phyloP scores from a whole-genome alignment of 2,888 invertebrate genomes.

The Acanthacorydalis orientalis region DNA sequence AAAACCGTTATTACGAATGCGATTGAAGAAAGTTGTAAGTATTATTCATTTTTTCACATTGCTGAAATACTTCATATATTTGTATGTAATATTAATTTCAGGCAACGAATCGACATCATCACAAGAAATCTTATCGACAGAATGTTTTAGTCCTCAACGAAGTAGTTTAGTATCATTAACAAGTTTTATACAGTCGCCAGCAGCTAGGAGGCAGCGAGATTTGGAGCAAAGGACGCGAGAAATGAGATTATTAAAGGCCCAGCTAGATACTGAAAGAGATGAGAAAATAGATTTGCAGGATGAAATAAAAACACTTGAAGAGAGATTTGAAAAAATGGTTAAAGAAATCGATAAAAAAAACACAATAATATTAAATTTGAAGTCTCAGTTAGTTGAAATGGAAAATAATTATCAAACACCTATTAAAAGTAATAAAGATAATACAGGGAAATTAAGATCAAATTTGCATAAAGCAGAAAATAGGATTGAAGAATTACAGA shows the following conservation, averaged over 20 bases:
- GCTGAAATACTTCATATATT: no score
- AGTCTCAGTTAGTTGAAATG: background rate
- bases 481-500: background rate
- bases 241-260: conserved; percentile 35
- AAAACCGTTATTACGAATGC: background rate
- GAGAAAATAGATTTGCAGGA: conserved; percentile 44
- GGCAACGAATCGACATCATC: background rate
- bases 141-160: background rate
- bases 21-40: background rate
- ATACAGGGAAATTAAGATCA: background rate
- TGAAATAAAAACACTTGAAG: conserved; percentile 34
- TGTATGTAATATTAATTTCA: background rate
- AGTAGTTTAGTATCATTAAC: background rate
- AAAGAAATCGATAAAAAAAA: background rate
- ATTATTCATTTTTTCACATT: background rate
- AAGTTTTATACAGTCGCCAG: background rate
- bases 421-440: background rate
- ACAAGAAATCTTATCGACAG: background rate
- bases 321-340: conserved; percentile 36
- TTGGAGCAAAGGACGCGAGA: conserved; percentile 14
- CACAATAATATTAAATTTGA: background rate
- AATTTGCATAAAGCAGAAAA: background rate
- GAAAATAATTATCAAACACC: background rate
- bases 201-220: background rate
- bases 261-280: conserved; percentile 41